A percentile compares a stretch with the other conserved stretches of the same genome.
Conservation (phyloP, 2,797 vertebrate species). For the Hippoglossus hippoglossus region DNA sequence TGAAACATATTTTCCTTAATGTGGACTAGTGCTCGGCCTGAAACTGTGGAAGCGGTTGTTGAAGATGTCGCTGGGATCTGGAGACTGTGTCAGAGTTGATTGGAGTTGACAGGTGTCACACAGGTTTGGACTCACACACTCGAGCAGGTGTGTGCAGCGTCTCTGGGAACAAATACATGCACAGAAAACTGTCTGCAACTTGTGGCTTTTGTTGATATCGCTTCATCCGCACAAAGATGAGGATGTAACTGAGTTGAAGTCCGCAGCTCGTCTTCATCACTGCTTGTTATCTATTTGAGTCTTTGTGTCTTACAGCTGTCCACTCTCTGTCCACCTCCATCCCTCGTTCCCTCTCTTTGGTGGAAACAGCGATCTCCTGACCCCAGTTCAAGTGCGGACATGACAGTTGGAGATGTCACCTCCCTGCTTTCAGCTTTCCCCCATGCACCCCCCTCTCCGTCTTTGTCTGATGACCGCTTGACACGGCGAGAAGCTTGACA, state of each 20-base stretch:
- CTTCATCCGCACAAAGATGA: neutral
- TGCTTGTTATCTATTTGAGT: constrained; percentile 17
- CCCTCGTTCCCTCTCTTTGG: constrained; percentile 35
- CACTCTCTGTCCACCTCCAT: constrained; percentile 16
- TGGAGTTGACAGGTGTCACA: constrained; percentile 44
- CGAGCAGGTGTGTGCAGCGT: constrained; percentile 1
- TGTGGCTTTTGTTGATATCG: neutral
- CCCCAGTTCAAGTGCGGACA: constrained; percentile 62
- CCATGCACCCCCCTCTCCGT: constrained; percentile 35
- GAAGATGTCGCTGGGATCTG: neutral
- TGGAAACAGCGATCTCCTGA: constrained; percentile 59
- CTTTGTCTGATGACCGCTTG: constrained; percentile 66
- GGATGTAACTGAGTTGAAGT: neutral
- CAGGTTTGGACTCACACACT: constrained; percentile 6
- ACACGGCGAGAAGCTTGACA: constrained; percentile 62
- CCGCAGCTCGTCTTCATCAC: neutral
- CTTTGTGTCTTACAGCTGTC: constrained; percentile 50
- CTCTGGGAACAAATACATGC: too few relatives aligned
- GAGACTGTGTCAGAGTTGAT: constrained; percentile 12
- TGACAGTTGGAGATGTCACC: constrained; percentile 70
- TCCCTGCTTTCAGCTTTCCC: constrained; percentile 34
- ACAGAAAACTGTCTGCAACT: too few relatives aligned
- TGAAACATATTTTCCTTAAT: too few relatives aligned
- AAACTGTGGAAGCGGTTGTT: too few relatives aligned
- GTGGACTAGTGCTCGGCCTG: too few relatives aligned